Evolutionary conservation across 1,140 invertebrate genomes (phyloP).

Genomic region (Bombus impatiens): DNA sequence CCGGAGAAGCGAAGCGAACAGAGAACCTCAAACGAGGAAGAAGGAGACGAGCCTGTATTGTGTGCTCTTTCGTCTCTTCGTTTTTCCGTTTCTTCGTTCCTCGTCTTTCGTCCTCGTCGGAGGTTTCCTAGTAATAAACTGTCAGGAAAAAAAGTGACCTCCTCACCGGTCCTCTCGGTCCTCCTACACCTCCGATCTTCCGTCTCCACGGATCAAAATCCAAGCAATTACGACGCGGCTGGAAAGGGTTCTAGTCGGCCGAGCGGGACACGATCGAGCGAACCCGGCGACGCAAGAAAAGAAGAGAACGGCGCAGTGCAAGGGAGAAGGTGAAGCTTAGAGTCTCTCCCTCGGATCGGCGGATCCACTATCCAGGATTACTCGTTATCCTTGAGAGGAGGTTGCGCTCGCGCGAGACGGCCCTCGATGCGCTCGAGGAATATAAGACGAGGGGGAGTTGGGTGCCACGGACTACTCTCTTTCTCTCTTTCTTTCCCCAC

Average conservation of each 20-base stretch:
- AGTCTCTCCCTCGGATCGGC: constrained; percentile 60
- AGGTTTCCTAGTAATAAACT: constrained; percentile 64
- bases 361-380: constrained; percentile 76
- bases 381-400: constrained; percentile 77
- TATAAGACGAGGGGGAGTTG: constrained; percentile 70
- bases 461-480: constrained; percentile 52
- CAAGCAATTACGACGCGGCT: constrained; percentile 69
- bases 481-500: constrained; percentile 14
- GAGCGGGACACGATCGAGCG: constrained; percentile 46
- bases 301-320: not conserved
- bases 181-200: constrained; percentile 39
- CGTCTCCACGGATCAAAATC: constrained; percentile 64
- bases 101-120: not conserved
- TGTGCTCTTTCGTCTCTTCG: not conserved
- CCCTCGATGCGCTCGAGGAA: constrained; percentile 65
- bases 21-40: not conserved
- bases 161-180: constrained; percentile 14
- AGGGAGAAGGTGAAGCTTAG: constrained; percentile 16
- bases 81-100: constrained; percentile 23
- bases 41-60: not conserved
- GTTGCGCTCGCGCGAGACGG: constrained; percentile 64
- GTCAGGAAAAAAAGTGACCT: constrained; percentile 57
- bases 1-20: not conserved
- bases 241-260: constrained; percentile 51
- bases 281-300: constrained; percentile 33